phyloP scores from a whole-genome alignment of 2,113 vertebrate species.

The Eurystomus gularis region DNA sequence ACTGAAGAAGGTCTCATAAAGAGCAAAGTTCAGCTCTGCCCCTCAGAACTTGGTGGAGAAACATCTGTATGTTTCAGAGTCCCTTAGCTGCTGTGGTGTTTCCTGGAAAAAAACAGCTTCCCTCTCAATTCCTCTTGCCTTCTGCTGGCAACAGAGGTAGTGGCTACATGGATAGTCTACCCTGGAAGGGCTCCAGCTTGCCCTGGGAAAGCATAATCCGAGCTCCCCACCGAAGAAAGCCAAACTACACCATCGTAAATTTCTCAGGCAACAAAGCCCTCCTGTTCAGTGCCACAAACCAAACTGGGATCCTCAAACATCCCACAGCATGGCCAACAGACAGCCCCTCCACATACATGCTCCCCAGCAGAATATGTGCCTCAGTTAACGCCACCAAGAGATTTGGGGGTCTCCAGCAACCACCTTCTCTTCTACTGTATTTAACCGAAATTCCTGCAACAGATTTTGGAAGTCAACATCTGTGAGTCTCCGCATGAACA shows the following conservation, averaged over 20 bases:
- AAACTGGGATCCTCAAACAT: not conserved
- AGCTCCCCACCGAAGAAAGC: not conserved
- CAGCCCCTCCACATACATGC: rapidly evolving
- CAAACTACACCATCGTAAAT: not conserved
- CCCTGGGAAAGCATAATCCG: rapidly evolving
- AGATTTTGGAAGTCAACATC: not conserved
- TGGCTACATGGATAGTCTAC: not conserved
- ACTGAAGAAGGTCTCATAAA: rapidly evolving
- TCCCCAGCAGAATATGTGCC: not conserved
- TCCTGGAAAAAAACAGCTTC: not conserved
- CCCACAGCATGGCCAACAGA: rapidly evolving
- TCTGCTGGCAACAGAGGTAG: rapidly evolving
- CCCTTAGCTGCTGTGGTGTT: not conserved
- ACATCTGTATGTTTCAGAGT: not conserved
- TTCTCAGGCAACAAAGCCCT: not conserved
- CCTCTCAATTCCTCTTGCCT: not conserved
- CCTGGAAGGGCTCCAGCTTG: not conserved
- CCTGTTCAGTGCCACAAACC: not conserved
- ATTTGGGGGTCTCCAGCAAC: not conserved
- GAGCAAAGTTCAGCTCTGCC: not conserved
- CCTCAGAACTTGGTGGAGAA: not conserved
- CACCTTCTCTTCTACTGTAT: not conserved
- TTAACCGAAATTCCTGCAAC: not conserved
- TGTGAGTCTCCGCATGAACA: rapidly evolving
- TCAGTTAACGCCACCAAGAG: not conserved